Percentiles rank a stretch among this genome's conserved stretches.
Conservation (phyloP, 2,888 invertebrate genomes). For the Limnephilus marmoratus region DNA sequence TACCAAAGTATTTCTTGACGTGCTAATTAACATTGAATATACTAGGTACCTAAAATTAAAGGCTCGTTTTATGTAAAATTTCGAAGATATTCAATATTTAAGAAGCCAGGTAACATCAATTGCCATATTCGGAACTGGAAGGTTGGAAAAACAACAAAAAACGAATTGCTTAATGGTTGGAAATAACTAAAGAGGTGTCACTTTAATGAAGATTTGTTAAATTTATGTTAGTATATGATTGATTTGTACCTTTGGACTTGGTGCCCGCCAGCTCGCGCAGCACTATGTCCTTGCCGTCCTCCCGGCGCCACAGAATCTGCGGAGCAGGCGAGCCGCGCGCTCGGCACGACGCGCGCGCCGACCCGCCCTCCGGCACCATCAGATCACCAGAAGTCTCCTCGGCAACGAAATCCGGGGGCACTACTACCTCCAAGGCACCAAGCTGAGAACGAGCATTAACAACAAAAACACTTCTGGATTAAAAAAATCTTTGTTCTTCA, state of each 20-base stretch:
- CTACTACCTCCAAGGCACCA: conserved; percentile 89
- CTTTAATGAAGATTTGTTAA: background rate
- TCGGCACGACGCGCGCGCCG: conserved; percentile 81
- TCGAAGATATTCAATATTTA: background rate
- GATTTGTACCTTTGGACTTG: conserved; percentile 78
- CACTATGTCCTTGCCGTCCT: conserved; percentile 89
- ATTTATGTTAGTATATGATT: background rate
- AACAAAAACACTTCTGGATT: background rate
- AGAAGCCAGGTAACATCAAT: background rate
- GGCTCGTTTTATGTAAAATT: background rate
- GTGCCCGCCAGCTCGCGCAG: conserved; percentile 83
- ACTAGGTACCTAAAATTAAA: too few relatives aligned
- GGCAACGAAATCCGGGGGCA: conserved; percentile 93
- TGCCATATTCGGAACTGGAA: background rate
- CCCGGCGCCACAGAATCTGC: conserved; percentile 88
- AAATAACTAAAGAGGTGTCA: background rate
- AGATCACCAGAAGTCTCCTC: conserved; percentile 94
- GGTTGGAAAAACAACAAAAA: background rate
- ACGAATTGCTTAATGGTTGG: too few relatives aligned
- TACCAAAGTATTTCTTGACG: too few relatives aligned
- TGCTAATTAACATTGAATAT: too few relatives aligned
- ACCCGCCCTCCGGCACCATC: conserved; percentile 91
- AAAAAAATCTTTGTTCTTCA: background rate
- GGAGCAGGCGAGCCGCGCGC: conserved; percentile 90
- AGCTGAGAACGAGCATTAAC: conserved; percentile 77